Conservation (phyloP, 2,888 invertebrate species). For the Anthophora plumipes region DNA sequence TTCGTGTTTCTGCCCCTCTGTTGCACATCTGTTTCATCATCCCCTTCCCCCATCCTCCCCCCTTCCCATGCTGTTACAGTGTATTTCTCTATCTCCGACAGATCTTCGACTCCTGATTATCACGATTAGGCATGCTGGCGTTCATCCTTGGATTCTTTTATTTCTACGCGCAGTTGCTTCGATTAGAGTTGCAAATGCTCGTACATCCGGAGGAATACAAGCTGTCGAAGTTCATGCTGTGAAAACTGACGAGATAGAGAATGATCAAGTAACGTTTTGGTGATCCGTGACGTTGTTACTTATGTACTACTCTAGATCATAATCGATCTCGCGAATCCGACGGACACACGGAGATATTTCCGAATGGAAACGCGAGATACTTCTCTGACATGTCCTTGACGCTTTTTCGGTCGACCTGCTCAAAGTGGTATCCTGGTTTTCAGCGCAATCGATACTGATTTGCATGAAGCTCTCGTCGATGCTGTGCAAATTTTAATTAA, state of each 20-base stretch:
- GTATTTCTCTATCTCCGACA: background rate
- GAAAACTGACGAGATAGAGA: conserved; percentile 18
- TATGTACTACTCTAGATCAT: too few species aligned
- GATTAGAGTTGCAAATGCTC: conserved; percentile 80
- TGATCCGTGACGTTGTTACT: too few species aligned
- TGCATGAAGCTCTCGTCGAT: conserved; percentile 55
- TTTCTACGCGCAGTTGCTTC: conserved; percentile 77
- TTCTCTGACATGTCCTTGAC: background rate
- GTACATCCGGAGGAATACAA: conserved; percentile 77
- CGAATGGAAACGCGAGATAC: conserved; percentile 9
- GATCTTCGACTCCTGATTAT: background rate
- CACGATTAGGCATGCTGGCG: conserved; percentile 74
- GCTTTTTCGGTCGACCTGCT: conserved; percentile 15
- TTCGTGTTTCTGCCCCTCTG: background rate
- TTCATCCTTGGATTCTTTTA: conserved; percentile 79
- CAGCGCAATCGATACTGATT: conserved; percentile 63
- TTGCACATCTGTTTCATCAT: too few species aligned
- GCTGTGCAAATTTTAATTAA: conserved; percentile 62
- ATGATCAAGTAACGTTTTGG: background rate
- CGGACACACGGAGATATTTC: too few species aligned
- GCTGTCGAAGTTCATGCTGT: conserved; percentile 78
- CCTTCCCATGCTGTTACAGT: too few species aligned
- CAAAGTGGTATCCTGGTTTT: conserved; percentile 38
- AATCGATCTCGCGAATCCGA: too few species aligned
- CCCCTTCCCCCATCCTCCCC: too few species aligned